A percentile compares a stretch with the other conserved stretches of the same genome.
Conservation (phyloP, 1,140 invertebrate genomes). For the Monochamus saltuarius region DNA sequence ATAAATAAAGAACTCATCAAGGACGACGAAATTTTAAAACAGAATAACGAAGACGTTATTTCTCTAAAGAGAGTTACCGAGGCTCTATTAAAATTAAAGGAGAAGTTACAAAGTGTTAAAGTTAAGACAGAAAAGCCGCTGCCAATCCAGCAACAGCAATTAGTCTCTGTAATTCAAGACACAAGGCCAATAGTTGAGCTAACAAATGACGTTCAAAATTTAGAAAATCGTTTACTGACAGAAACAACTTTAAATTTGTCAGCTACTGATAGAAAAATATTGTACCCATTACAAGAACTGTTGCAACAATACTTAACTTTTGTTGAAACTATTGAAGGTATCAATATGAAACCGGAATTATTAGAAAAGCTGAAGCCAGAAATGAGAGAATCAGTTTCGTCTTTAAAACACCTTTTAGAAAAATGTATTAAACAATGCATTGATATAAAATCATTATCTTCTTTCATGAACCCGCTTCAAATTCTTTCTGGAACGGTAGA, state of each 20-base stretch:
- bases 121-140: neutral
- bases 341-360: neutral
- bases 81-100: constrained; percentile 8
- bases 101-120: neutral
- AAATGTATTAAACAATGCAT: too few relatives aligned
- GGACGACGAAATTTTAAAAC: neutral
- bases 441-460: too few relatives aligned
- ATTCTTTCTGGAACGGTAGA: too few relatives aligned
- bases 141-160: neutral
- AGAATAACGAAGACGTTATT: constrained; percentile 6
- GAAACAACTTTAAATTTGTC: neutral
- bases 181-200: neutral
- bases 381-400: too few relatives aligned
- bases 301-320: constrained; percentile 7
- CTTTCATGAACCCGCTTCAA: too few relatives aligned
- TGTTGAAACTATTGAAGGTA: neutral
- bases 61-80: neutral
- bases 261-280: neutral
- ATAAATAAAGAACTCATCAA: constrained; percentile 10
- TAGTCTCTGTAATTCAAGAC: neutral
- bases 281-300: neutral
- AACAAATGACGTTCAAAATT: constrained; percentile 4
- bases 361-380: too few relatives aligned
- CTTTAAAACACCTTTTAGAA: too few relatives aligned
- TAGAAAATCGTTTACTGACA: neutral